These are phyloP conservation scores for Chrysemys picta DNA, from an alignment of 2,113 vertebrate genomes.

Conservation along the genomic window DNA sequence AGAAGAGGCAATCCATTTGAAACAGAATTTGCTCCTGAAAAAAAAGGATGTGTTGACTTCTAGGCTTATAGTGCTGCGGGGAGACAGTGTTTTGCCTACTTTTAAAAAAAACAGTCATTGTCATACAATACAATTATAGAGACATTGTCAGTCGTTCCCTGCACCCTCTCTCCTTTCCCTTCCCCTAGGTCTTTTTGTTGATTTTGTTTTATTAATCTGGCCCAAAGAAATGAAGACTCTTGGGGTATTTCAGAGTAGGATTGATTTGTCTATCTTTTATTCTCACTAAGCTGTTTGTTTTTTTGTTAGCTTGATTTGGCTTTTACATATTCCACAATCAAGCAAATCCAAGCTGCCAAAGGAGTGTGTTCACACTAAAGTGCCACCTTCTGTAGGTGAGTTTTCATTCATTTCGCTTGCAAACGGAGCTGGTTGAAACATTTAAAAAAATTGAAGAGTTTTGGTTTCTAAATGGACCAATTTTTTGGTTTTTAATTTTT, in stretches of 20 bases:
- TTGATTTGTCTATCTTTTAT: slow-evolving; percentile 5
- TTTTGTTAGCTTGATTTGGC: slow-evolving; percentile 1
- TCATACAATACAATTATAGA: neutral
- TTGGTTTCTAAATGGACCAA: slow-evolving; percentile 10
- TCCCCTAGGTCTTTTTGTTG: neutral
- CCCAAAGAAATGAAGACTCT: slow-evolving; percentile 8
- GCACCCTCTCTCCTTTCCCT: neutral
- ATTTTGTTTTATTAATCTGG: neutral
- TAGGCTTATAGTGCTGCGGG: neutral
- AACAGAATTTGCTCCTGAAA: neutral
- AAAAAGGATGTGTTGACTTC: slow-evolving; percentile 3
- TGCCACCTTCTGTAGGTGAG: slow-evolving; percentile 21
- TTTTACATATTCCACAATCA: neutral
- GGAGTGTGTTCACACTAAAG: slow-evolving; percentile 2
- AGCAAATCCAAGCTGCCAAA: slow-evolving; percentile 34
- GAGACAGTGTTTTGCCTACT: neutral
- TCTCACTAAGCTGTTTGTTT: slow-evolving; percentile 3
- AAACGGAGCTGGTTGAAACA: slow-evolving; percentile 9
- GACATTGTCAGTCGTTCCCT: neutral
- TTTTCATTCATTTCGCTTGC: slow-evolving; percentile 35
- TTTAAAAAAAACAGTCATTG: neutral
- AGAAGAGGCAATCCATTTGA: slow-evolving; percentile 4
- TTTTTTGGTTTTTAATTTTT: neutral
- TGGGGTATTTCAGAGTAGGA: neutral
- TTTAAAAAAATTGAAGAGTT: slow-evolving; percentile 27